Percentiles rank a stretch among this genome's conserved stretches.
Conservation (phyloP, 2,888 invertebrate genomes). For the Baccha elongata region DNA sequence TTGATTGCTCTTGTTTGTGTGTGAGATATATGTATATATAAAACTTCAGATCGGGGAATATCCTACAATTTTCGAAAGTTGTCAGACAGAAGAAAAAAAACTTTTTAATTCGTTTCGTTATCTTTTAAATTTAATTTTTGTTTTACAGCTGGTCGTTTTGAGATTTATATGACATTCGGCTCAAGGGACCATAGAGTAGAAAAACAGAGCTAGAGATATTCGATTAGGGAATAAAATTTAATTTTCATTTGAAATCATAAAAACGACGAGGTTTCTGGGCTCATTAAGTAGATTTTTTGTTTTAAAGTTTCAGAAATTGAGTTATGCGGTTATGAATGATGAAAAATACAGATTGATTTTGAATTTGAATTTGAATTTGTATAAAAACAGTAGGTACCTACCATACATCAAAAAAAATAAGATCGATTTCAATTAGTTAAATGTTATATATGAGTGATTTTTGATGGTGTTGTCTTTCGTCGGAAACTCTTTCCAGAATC, state of each 20-base stretch:
- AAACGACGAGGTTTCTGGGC: background rate
- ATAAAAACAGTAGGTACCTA: too few relatives aligned
- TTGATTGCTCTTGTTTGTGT: slow-evolving; percentile 1
- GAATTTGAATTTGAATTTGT: too few relatives aligned
- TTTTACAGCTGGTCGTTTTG: background rate
- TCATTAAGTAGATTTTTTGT: background rate
- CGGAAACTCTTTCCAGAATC: too few relatives aligned
- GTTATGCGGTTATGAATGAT: too few relatives aligned
- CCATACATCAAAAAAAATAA: too few relatives aligned
- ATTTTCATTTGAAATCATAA: background rate
- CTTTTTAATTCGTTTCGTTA: slow-evolving; percentile 66
- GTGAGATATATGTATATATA: background rate
- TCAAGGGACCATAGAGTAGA: background rate
- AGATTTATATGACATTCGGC: background rate
- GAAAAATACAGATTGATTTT: too few relatives aligned
- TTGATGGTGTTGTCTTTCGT: too few relatives aligned
- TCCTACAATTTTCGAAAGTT: slow-evolving; percentile 64
- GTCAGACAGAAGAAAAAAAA: slow-evolving; percentile 69
- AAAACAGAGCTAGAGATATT: background rate
- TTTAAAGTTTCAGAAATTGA: too few relatives aligned
- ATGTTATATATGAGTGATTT: too few relatives aligned
- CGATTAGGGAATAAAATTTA: background rate
- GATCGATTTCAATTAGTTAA: too few relatives aligned
- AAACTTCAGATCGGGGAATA: background rate
- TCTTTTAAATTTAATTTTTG: background rate